These are phyloP conservation scores for Podocnemis expansa DNA, from an alignment of 2,113 vertebrate genomes.

Conservation along the genomic window DNA sequence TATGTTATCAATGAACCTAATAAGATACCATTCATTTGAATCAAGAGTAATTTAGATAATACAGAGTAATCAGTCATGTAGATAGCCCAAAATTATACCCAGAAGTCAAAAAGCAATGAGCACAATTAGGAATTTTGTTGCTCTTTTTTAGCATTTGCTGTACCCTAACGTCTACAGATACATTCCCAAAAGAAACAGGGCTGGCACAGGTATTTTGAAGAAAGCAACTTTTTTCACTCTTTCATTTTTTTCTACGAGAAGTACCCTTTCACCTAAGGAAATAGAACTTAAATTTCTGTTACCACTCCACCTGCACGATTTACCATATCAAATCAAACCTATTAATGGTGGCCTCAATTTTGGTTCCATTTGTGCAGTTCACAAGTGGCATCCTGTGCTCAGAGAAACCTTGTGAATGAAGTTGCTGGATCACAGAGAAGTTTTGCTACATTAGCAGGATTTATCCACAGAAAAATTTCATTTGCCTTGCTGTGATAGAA, in stretches of 20 bases:
- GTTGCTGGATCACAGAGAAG: background rate
- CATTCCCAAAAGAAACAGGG: background rate
- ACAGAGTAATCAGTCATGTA: background rate
- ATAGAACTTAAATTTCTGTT: background rate
- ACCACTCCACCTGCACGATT: background rate
- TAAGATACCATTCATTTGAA: background rate
- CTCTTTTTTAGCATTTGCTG: background rate
- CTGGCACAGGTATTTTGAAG: background rate
- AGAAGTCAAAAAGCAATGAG: background rate
- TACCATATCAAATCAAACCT: background rate
- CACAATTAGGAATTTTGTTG: background rate
- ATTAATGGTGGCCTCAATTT: background rate
- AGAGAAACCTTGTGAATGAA: background rate
- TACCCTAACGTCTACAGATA: background rate
- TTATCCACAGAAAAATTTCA: background rate
- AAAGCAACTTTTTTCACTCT: background rate
- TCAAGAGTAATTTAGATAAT: background rate
- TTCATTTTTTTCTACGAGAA: background rate
- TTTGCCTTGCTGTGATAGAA: background rate
- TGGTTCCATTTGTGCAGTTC: background rate
- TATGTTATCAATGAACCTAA: background rate
- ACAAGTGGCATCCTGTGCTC: background rate
- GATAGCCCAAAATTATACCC: background rate
- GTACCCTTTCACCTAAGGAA: background rate
- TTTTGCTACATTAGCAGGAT: background rate